Base-by-base conservation (phyloP, 2,113 vertebrate genomes). In the Formicarius rufipectus region DNA sequence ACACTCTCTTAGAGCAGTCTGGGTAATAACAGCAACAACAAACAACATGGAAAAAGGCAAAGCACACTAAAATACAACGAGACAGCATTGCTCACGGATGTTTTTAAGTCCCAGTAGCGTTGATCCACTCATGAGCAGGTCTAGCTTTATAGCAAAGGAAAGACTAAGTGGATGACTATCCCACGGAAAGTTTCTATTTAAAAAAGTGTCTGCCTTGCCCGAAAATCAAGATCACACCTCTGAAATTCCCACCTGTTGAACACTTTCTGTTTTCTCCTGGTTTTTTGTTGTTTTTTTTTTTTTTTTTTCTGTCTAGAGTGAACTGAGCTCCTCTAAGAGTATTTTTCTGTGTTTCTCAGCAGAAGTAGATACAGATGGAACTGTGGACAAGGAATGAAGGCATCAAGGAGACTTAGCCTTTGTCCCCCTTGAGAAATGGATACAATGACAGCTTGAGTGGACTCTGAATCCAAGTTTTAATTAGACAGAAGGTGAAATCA, bases 401-500 rank as follows among this genome's bases (percentile, higher is more conserved):
- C 55, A 93, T 20, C 5, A 6, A 93, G 50, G 30, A 86, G 35
- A 78, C 62, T 60, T 44, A 92, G 60, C 27, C 69, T 81, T 75
- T 91, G 76, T 64, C 19, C 13, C 37, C 33, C 81, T 47, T 89
- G 73, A 95, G 60, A 93, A 94, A 87, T 30, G 6, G 1, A 76
- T 73, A 91, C 18, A 33, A 37, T n/a, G 40, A 39, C 56, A 87
- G 45, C 47, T 78, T 71, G 66, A 78, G 53, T 45, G 58, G 37
- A 94, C 62, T 77, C 76, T 53, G 66, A 89, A 89, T 91, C 22
- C 53, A 74, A n/a, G 35, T 77, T 96, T 86, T 75, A 87, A 75
- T 68, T 59, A 90, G 44, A 87, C 22, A 92, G 60, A 93, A 86
- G 80, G 45, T 89, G 86, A 94, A 95, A 94, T 79, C 76, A 79